phyloP scores from a whole-genome alignment of 1,140 invertebrate genomes.

The Drosophila neocordata region DNA sequence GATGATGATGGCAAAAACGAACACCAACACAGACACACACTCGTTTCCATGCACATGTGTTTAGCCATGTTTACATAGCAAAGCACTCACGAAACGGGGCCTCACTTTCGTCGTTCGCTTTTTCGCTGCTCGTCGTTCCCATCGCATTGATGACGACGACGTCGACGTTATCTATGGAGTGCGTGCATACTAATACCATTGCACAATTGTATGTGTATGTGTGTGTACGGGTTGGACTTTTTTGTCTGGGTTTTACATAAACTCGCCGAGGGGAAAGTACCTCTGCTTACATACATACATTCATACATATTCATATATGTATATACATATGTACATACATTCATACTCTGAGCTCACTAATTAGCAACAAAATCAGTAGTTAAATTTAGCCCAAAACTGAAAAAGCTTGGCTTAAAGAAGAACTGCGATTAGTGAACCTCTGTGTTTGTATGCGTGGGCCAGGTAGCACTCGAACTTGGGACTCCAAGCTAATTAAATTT shows the following conservation, averaged over 20 bases:
- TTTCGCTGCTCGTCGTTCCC: constrained; percentile 25
- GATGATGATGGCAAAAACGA: constrained; percentile 20
- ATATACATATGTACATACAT: constrained; percentile 10
- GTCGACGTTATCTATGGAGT: constrained; percentile 55
- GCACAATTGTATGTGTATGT: constrained; percentile 22
- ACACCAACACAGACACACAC: constrained; percentile 14
- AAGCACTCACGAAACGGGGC: constrained; percentile 71
- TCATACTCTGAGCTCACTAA: constrained; percentile 48
- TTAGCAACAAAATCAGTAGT: constrained; percentile 39
- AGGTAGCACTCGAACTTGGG: constrained; percentile 35
- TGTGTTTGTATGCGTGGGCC: constrained; percentile 1
- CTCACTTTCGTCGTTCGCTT: constrained; percentile 42
- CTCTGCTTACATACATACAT: constrained; percentile 10
- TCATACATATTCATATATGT: constrained; percentile 3
- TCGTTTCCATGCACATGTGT: constrained; percentile 44
- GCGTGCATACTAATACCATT: constrained; percentile 43
- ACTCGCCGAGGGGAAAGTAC: constrained; percentile 3
- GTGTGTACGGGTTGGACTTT: constrained; percentile 8
- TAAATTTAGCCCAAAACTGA: constrained; percentile 39
- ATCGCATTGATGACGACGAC: constrained; percentile 46
- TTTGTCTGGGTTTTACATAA: constrained; percentile 19
- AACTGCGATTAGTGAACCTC: constrained; percentile 30
- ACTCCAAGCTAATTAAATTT: constrained; percentile 50
- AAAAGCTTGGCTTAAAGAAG: constrained; percentile 24
- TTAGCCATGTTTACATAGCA: constrained; percentile 75